Percentiles rank a stretch among this genome's conserved stretches.
These are phyloP conservation scores for Drosophila bunnanda DNA, from an alignment of 2,888 invertebrate genomes.

Conservation along the genomic window DNA sequence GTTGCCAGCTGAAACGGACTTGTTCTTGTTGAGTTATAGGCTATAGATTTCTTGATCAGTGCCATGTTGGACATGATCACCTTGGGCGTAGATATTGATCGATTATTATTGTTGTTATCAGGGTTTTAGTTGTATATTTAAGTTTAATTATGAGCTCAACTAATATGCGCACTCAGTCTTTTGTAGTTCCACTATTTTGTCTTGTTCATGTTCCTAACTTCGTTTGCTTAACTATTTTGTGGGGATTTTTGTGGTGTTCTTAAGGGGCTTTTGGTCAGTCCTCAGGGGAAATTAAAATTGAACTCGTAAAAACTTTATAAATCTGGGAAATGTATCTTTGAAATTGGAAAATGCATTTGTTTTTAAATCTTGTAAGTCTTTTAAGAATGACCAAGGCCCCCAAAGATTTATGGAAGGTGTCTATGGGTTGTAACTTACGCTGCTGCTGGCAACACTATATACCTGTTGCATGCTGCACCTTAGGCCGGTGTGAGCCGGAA, in stretches of 20 bases:
- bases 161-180: slow-evolving; percentile 83
- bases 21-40: slow-evolving; percentile 62
- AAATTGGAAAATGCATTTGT: background rate
- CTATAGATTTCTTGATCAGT: slow-evolving; percentile 24
- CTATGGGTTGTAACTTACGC: slow-evolving; percentile 59
- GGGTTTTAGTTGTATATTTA: slow-evolving; percentile 43
- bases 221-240: slow-evolving; percentile 29
- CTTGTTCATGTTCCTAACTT: slow-evolving; percentile 62
- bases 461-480: slow-evolving; percentile 30
- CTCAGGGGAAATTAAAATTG: background rate
- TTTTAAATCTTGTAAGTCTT: background rate
- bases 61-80: slow-evolving; percentile 44
- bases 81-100: slow-evolving; percentile 35
- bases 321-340: background rate
- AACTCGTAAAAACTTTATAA: background rate
- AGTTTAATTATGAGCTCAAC: slow-evolving; percentile 79
- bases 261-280: slow-evolving; percentile 4
- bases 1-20: slow-evolving; percentile 81
- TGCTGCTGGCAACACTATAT: slow-evolving; percentile 69
- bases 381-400: slow-evolving; percentile 3
- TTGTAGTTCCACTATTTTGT: slow-evolving; percentile 81
- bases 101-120: slow-evolving; percentile 30
- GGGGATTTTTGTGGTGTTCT: slow-evolving; percentile 21
- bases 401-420: background rate
- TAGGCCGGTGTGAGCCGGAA: slow-evolving; percentile 97